Evolutionary conservation across 2,888 invertebrate genomes (phyloP).

Genomic region (Xestia ashworthii): DNA sequence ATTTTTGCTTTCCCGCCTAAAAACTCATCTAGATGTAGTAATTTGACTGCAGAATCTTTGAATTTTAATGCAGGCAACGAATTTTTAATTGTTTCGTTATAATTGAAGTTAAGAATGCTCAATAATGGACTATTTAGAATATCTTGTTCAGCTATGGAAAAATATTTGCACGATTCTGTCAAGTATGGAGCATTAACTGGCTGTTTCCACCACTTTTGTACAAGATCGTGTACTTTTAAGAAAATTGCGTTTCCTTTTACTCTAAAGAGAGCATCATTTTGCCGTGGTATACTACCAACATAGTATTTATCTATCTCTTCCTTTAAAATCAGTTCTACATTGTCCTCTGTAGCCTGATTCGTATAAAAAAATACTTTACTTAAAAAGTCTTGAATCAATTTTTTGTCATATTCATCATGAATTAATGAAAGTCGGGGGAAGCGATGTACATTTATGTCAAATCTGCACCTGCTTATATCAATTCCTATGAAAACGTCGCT

Average conservation of each 20-base stretch:
- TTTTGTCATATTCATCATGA: slow-evolving; percentile 37
- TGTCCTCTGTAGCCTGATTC: slow-evolving; percentile 64
- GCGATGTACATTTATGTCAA: slow-evolving; percentile 47
- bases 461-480: slow-evolving; percentile 45
- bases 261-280: slow-evolving; percentile 29
- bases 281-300: slow-evolving; percentile 22
- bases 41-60: slow-evolving; percentile 23
- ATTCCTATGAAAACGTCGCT: slow-evolving; percentile 7
- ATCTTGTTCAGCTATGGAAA: slow-evolving; percentile 37
- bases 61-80: slow-evolving; percentile 30
- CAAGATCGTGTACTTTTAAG: slow-evolving; percentile 58
- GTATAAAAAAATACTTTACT: slow-evolving; percentile 59
- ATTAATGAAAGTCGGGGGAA: slow-evolving; percentile 55
- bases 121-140: slow-evolving; percentile 49
- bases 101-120: slow-evolving; percentile 43
- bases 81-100: slow-evolving; percentile 35
- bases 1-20: slow-evolving; percentile 21
- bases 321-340: slow-evolving; percentile 60
- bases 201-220: slow-evolving; percentile 66
- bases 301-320: slow-evolving; percentile 52
- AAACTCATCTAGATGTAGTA: slow-evolving; percentile 35
- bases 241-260: slow-evolving; percentile 61
- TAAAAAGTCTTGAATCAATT: slow-evolving; percentile 43
- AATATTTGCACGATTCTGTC: slow-evolving; percentile 52
- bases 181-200: slow-evolving; percentile 46